Base-by-base conservation (phyloP, 2,797 vertebrate species). In the Poecilia gillii region DNA sequence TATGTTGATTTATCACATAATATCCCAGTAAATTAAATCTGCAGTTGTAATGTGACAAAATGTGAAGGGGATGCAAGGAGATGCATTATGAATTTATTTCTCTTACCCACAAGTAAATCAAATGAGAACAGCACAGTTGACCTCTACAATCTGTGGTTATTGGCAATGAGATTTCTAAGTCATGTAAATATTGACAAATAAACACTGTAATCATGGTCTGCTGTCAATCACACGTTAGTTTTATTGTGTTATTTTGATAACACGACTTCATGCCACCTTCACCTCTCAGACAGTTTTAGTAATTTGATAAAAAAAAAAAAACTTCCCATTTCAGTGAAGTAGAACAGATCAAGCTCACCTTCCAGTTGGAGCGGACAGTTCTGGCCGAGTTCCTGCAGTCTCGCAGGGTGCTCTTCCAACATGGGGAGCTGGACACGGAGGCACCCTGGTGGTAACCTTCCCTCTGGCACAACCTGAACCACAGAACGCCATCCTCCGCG, bases 401-500 rank as follows among this genome's bases (percentile, higher is more conserved):
- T 81, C 95, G 95, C 89, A 99, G 95, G 47, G 95, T 93, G 14
- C 96, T 95, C 86, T 99, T 99, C 98, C 98, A 99, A 94, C 97
- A 97, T 74, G 96, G 96, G 72, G 92, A 97, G 85, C 97, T 97
- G 0, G 96, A 97, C 93, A 99, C 96, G 80, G 92, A 93, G 76
- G 83, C 94, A 16, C 92, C 92, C 3, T 84, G 76, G 13, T 97
- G 95, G 87, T 95, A 96, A 0, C 98, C 98, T 88, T 98, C 98
- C 89, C 91, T 91, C 46, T 91, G 93, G 91, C 97, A 99, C 91
- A 98, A 76, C 74, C 84, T 88, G 94, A 96, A 97, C 98, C 98
- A 99, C 88, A 99, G 91, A 79, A 98, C 96, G 36, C 96, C 91
- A 2, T 99, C 98, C 90, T 99, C 98, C 0, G 98, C 97, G 47